phyloP scores from a whole-genome alignment of 2,113 vertebrate genomes.

The Myiagra hebetior region DNA sequence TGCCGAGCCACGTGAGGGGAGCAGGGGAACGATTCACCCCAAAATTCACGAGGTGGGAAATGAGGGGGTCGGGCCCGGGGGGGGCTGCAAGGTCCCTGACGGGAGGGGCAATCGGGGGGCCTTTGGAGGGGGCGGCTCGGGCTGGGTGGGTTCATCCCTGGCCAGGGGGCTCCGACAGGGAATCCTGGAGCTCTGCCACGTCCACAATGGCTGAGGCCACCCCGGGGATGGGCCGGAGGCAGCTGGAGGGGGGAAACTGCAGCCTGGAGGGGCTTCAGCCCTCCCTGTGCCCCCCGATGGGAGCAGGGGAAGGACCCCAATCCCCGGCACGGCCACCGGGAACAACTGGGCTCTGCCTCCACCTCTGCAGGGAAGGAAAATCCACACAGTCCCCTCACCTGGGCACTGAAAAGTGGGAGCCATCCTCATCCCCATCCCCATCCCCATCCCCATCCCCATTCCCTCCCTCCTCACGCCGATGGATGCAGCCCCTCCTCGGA shows the following conservation, averaged over 20 bases:
- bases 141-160: background rate
- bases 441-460: background rate
- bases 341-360: background rate
- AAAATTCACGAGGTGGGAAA: background rate
- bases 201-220: background rate
- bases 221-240: background rate
- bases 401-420: background rate
- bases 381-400: accelerated
- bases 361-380: background rate
- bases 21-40: background rate
- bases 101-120: background rate
- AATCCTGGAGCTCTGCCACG: background rate
- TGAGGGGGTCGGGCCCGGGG: background rate
- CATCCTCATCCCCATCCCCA: too few species aligned
- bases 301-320: background rate
- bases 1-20: accelerated
- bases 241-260: background rate
- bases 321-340: accelerated
- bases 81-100: background rate
- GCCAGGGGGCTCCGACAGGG: background rate
- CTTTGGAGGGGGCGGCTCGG: accelerated
- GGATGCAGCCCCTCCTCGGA: background rate
- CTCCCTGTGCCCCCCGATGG: background rate
- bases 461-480: background rate
- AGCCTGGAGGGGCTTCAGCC: background rate